Evolutionary conservation across 92 coral and sea anemone species (phyloP), one percentile per base, ranked within the genome.

Genomic region (Nematostella vectensis): DNA sequence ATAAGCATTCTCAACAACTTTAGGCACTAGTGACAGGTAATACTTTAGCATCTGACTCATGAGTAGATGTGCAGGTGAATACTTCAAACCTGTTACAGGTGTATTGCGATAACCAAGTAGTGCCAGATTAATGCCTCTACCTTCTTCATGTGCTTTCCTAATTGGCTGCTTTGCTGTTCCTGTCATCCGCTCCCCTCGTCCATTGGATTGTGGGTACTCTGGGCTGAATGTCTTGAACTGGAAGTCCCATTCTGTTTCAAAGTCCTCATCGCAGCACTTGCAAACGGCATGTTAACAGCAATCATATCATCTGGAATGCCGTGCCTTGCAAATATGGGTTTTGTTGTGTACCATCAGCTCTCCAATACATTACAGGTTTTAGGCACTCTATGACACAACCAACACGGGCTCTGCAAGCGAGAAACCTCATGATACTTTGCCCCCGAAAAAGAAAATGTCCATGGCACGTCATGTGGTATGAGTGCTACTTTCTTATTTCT

Each of bases 41-140:
- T n/a, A 44, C 22, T n/a, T n/a, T n/a, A n/a, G n/a, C n/a, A n/a
- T n/a, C n/a, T n/a, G 55, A 29, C 55, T 50, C 66, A 59, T 59
- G 26, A 59, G 31, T 22, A 59, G 27, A 28, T 59, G 66, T 24
- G 66, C 57, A 15, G 73, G 73, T 21, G 73, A 29, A 26, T 67
- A 27, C 15, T 23, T 26, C 65, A 67, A 25, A 11, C 65, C 65
- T 2, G 73, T 56, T 0, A 67, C 27, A 19, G 73, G 73, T 37
- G 73, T 67, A 42, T 66, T 66, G 24, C 72, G 15, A 29, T 55
- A 67, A 8, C 15, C 42, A 8, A 36, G 15, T 8, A 36, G 42
- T 36, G 42, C 42, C n/a, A n/a, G n/a, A n/a, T n/a, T n/a, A n/a
- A n/a, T n/a, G n/a, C n/a, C n/a, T 36, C 15, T 36, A 36, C 15